A percentile compares a stretch with the other conserved stretches of the same genome.
phyloP scores from a whole-genome alignment of 2,797 vertebrate genomes.

The Morelia viridis region DNA sequence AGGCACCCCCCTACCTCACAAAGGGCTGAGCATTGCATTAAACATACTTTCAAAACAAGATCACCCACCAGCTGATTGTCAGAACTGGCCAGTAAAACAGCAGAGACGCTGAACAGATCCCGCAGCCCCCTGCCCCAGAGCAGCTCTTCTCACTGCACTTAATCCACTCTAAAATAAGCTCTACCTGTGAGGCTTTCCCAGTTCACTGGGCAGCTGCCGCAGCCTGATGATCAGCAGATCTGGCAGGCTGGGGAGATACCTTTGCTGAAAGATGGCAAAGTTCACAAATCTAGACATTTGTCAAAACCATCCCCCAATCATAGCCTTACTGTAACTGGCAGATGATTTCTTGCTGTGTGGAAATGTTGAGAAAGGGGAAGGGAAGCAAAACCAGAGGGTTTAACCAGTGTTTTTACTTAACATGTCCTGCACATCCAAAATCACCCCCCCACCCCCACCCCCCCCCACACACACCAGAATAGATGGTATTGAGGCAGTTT shows the following conservation, averaged over 20 bases:
- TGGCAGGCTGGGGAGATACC: background rate
- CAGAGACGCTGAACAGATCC: background rate
- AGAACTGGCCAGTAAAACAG: too few relatives aligned
- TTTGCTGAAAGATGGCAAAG: background rate
- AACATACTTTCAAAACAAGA: background rate
- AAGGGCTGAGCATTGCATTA: background rate
- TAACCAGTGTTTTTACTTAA: background rate
- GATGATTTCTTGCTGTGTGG: background rate
- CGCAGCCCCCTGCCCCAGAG: background rate
- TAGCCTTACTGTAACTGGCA: background rate
- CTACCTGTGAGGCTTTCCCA: background rate
- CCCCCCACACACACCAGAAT: background rate
- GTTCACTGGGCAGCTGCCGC: background rate
- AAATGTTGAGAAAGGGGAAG: background rate
- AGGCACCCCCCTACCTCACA: background rate
- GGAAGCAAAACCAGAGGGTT: background rate
- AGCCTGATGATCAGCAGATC: background rate
- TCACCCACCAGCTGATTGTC: background rate
- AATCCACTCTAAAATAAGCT: background rate
- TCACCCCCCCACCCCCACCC: background rate
- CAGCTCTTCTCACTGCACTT: background rate
- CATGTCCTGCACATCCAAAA: background rate
- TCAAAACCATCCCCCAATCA: background rate
- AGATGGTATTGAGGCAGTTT: background rate
- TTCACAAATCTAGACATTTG: background rate